Conservation (phyloP, 1,140 invertebrate species). For the Cepaea nemoralis region DNA sequence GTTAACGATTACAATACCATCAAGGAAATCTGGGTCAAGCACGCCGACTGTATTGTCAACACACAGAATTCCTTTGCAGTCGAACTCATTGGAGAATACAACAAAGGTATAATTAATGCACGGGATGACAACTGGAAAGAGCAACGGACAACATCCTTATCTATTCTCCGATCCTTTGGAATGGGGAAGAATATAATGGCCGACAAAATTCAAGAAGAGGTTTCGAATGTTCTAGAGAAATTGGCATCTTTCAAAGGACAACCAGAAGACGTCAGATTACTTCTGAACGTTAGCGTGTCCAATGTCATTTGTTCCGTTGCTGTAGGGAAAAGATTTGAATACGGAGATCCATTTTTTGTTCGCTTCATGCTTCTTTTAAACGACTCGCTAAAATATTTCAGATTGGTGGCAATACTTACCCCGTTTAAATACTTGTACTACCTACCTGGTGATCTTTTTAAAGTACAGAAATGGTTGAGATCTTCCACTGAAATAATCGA, state of each 20-base stretch:
- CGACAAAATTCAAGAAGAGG: neutral
- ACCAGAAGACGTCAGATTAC: neutral
- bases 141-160: neutral
- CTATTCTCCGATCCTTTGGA: slow-evolving; percentile 14
- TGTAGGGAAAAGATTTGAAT: slow-evolving; percentile 7
- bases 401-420: neutral
- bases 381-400: neutral
- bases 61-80: neutral
- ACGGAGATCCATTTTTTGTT: neutral
- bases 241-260: neutral
- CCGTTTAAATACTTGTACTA: neutral
- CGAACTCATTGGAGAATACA: neutral
- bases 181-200: slow-evolving; percentile 15
- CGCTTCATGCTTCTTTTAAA: neutral
- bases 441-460: slow-evolving; percentile 46
- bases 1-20: neutral
- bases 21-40: neutral
- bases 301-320: slow-evolving; percentile 17
- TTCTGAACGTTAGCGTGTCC: neutral
- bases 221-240: neutral
- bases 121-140: slow-evolving; percentile 19
- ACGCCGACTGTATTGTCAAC: neutral
- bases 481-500: neutral
- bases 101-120: neutral
- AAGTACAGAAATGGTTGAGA: slow-evolving; percentile 13